Conservation (phyloP, 2,113 vertebrate species). For the Gallinago jamesoni region DNA sequence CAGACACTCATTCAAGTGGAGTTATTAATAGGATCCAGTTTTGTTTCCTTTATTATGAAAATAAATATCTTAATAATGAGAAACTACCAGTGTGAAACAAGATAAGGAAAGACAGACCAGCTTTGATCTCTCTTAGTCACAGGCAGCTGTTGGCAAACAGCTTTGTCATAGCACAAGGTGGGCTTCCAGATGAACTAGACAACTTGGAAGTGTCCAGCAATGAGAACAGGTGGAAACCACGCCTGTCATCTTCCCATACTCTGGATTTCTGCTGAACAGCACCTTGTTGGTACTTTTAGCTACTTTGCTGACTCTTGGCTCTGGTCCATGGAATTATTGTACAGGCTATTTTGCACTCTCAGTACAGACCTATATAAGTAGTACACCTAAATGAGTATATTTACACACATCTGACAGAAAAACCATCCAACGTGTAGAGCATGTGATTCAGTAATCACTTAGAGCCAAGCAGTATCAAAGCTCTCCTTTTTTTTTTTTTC, state of each 20-base stretch:
- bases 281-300: neutral
- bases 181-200: neutral
- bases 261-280: neutral
- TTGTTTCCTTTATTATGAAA: neutral
- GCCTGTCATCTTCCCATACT: neutral
- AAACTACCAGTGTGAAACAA: neutral
- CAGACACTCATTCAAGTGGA: neutral
- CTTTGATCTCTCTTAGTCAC: neutral
- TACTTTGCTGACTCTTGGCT: neutral
- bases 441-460: neutral
- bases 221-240: neutral
- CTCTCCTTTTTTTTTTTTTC: neutral
- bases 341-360: neutral
- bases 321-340: neutral
- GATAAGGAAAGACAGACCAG: neutral
- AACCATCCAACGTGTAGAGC: neutral
- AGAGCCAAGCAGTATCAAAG: neutral
- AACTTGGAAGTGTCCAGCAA: neutral
- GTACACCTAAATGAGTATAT: neutral
- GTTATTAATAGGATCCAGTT: neutral
- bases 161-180: neutral
- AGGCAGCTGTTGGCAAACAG: neutral
- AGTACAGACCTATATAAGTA: neutral
- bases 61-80: neutral
- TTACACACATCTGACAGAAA: neutral